phyloP scores from a whole-genome alignment of 2,797 vertebrate genomes.

The Phalanger gymnotis region DNA sequence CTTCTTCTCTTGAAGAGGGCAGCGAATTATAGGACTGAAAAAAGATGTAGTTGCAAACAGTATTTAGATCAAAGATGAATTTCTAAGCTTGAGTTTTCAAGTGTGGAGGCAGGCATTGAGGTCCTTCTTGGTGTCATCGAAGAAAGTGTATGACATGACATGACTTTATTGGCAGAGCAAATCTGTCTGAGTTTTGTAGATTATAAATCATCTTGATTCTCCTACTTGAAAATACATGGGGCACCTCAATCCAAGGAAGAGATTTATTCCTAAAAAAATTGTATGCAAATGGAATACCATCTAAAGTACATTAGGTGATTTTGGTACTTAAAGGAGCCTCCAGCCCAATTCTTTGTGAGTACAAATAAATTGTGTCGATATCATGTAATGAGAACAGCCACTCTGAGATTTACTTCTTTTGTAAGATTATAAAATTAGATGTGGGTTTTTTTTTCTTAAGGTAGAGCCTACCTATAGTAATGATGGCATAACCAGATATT shows the following conservation, averaged over 20 bases:
- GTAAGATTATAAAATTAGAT: neutral
- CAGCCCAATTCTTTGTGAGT: neutral
- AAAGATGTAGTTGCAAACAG: neutral
- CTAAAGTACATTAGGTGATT: neutral
- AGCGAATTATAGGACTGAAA: neutral
- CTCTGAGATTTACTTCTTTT: neutral
- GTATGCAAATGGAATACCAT: neutral
- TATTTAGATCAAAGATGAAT: neutral
- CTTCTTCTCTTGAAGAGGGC: neutral
- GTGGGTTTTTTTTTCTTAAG: conserved; percentile 18
- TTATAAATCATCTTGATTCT: neutral
- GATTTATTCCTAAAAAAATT: neutral
- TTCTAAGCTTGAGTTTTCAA: neutral
- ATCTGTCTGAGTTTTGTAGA: neutral
- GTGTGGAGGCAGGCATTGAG: conserved; percentile 8
- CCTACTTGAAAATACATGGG: neutral
- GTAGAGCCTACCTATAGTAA: neutral
- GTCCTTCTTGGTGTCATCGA: neutral
- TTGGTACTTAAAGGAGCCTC: neutral
- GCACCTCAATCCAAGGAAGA: neutral
- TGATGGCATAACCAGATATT: neutral
- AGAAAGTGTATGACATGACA: neutral
- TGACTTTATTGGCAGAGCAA: neutral
- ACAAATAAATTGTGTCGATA: neutral
- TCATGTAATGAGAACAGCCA: neutral